Percentiles rank a stretch among this genome's conserved stretches.
Conservation (phyloP, 2,113 vertebrate genomes). For the Nyctereutes procyonoides region DNA sequence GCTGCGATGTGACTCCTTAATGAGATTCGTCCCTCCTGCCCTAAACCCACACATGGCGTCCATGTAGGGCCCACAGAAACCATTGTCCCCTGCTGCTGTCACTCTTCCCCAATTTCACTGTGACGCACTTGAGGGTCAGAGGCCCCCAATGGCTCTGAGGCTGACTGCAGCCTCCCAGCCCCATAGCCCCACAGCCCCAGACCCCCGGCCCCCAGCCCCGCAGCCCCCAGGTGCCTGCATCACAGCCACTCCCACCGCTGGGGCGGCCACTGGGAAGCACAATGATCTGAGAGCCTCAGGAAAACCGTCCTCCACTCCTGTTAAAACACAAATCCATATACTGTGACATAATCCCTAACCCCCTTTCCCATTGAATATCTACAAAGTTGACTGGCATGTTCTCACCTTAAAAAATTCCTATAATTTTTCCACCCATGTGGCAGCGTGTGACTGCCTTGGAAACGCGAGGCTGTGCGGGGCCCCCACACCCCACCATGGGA, state of each 20-base stretch:
- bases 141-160: slow-evolving; percentile 62
- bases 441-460: not conserved
- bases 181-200: too few species aligned
- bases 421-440: not conserved
- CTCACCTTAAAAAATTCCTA: not conserved
- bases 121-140: not conserved
- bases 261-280: not conserved
- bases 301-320: slow-evolving; percentile 62
- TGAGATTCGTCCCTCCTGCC: slow-evolving; percentile 80
- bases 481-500: too few species aligned
- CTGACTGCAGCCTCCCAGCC: not conserved
- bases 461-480: too few species aligned
- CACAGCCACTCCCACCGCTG: slow-evolving; percentile 49
- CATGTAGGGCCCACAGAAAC: slow-evolving; percentile 74
- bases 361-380: not conserved
- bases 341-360: slow-evolving; percentile 38
- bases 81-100: slow-evolving; percentile 72
- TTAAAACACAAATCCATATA: slow-evolving; percentile 51
- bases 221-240: not conserved
- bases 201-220: too few species aligned
- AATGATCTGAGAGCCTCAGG: slow-evolving; percentile 63
- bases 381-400: slow-evolving; percentile 53
- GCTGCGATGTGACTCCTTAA: slow-evolving; percentile 80
- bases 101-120: not conserved
- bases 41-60: slow-evolving; percentile 72